Percentiles rank a stretch among this genome's conserved stretches.
phyloP scores from a whole-genome alignment of 2,888 invertebrate species.

The Ramazzottius varieornatus region DNA sequence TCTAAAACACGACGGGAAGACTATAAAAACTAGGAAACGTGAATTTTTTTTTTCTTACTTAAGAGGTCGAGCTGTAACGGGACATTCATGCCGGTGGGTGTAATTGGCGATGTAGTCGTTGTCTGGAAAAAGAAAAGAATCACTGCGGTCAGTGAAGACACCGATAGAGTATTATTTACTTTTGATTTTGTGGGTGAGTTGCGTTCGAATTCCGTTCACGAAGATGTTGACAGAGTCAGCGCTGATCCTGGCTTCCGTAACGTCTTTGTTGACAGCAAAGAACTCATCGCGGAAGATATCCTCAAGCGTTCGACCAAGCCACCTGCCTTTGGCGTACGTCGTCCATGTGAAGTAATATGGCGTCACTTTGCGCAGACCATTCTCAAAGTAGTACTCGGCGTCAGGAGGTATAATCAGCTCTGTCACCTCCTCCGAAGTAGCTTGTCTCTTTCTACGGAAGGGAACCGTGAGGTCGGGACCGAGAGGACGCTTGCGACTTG shows the following conservation, averaged over 20 bases:
- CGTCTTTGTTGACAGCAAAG: constrained; percentile 30
- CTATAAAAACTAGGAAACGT: no score
- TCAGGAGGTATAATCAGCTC: neutral
- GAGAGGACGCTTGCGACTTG: neutral
- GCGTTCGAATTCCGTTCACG: neutral
- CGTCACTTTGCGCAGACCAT: constrained; percentile 69
- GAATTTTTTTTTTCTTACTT: neutral
- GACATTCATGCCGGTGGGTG: constrained; percentile 74
- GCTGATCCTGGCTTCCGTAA: neutral
- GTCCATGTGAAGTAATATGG: constrained; percentile 90
- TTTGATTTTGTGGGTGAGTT: neutral
- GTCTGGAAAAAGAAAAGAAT: neutral
- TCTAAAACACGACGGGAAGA: no score
- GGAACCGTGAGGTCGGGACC: neutral
- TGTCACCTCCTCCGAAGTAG: neutral
- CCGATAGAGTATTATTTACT: neutral
- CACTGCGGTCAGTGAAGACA: neutral
- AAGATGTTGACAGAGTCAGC: neutral
- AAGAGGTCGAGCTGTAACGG: constrained; percentile 54
- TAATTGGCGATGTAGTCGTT: neutral
- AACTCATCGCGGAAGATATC: constrained; percentile 81
- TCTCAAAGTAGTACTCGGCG: neutral
- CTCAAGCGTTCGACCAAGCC: constrained; percentile 73
- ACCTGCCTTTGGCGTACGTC: constrained; percentile 78
- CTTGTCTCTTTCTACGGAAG: neutral